Evolutionary conservation across 1,140 invertebrate genomes (phyloP), one percentile per base, ranked within the genome.

Genomic region (Heliconius melpomene): DNA sequence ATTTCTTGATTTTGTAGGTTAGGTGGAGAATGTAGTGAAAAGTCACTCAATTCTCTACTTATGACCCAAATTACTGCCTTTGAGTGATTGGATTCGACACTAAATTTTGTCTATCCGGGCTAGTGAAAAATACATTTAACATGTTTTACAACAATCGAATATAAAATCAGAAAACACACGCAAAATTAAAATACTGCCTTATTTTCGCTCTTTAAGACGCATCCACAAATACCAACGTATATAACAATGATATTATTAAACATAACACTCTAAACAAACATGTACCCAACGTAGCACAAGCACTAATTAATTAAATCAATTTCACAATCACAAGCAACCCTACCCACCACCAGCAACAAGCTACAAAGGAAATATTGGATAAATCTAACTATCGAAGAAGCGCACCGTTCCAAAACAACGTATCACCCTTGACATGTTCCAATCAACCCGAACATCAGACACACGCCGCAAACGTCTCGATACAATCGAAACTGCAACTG

Each of bases 401-500:
- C 83, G 83, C 85, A 83, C 83, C 81, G 86, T 88, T 83, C 81
- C 90, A 93, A 46, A 90, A 92, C 89, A 88, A 82, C 81, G 85
- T 86, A 90, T 91, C 88, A 89, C 82, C 80, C 86, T 80, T 86
- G 92, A 93, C 91, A 88, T 88, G 91, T 89, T 90, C 86, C 93
- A 94, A 93, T 94, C 93, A 94, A 86, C 85, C 89, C 85, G 87
- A 85, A 82, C 87, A 86, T 90, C 88, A 89, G 85, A 89, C 79
- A 87, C 88, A 85, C 83, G 91, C 90, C 90, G 90, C 90, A 92
- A 88, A 90, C 91, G 90, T 92, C 88, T 87, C 87, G 90, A 93
- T 93, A 91, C 91, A 93, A 93, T 93, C 91, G 89, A 85, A 91
- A 90, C 90, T 90, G 88, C 90, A 90, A 93, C 89, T 94, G 92